Percentiles rank a stretch among this genome's conserved stretches.
phyloP scores from a whole-genome alignment of 2,888 invertebrate species.

The Resseliella maxima region DNA sequence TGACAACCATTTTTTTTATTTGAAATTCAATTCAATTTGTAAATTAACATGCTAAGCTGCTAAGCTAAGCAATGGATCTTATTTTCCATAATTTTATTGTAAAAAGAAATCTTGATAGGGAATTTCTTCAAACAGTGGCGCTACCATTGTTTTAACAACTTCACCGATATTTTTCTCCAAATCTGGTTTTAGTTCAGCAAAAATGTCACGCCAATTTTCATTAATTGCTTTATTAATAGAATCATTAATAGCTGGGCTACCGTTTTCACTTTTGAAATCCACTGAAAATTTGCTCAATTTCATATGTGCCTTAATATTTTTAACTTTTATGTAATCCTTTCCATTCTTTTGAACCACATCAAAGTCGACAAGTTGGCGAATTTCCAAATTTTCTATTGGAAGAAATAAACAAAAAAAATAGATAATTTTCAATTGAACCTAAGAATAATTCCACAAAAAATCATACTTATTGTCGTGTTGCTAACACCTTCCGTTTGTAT shows the following conservation, averaged over 20 bases:
- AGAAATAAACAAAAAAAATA: neutral
- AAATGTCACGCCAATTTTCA: slow-evolving; percentile 30
- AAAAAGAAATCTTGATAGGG: neutral
- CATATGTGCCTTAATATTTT: neutral
- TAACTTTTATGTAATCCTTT: neutral
- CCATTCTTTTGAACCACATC: slow-evolving; percentile 1
- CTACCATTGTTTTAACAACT: neutral
- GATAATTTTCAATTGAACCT: neutral
- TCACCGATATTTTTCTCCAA: neutral
- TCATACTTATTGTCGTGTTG: neutral
- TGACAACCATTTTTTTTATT: too few species aligned
- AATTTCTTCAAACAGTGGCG: neutral
- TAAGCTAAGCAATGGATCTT: too few species aligned
- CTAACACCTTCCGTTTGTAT: neutral
- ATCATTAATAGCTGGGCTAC: neutral
- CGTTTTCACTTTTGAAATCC: neutral
- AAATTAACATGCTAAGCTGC: too few species aligned
- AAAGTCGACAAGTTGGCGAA: neutral
- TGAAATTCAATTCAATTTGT: neutral
- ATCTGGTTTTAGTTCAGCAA: neutral
- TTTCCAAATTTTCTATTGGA: neutral
- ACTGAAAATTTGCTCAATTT: slow-evolving; percentile 21
- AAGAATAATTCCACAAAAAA: too few species aligned
- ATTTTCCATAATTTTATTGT: neutral
- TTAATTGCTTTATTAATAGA: neutral